Conservation (phyloP, 1,140 invertebrate genomes). For the Ruditapes philippinarum region DNA sequence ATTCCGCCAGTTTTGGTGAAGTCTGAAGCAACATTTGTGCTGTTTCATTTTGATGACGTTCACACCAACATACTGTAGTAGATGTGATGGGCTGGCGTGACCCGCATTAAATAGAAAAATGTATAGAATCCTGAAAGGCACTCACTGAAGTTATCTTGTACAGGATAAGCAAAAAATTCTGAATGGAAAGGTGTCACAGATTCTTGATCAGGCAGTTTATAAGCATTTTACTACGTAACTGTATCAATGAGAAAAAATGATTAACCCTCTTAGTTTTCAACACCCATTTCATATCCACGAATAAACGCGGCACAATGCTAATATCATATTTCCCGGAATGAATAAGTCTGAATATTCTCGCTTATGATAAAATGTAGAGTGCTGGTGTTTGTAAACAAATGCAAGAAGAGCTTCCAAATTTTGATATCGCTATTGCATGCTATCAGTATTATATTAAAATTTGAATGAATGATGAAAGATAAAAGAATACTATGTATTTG, state of each 20-base stretch:
- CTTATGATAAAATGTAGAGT: too few species aligned
- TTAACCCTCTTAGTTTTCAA: constrained; percentile 25
- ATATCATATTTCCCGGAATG: constrained; percentile 34
- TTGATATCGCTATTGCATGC: too few species aligned
- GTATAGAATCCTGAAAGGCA: constrained; percentile 35
- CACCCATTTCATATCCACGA: constrained; percentile 49
- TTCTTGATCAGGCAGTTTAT: constrained; percentile 62
- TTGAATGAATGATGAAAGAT: too few species aligned
- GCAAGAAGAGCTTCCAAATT: too few species aligned
- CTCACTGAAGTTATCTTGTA: constrained; percentile 34
- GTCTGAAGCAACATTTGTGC: constrained; percentile 51
- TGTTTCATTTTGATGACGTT: constrained; percentile 56
- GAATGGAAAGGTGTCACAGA: constrained; percentile 57
- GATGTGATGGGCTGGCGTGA: constrained; percentile 47
- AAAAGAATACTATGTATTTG: too few species aligned
- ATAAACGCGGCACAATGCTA: constrained; percentile 4
- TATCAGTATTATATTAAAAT: too few species aligned
- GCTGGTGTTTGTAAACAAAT: too few species aligned
- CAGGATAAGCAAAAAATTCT: background rate
- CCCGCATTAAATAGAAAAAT: constrained; percentile 32
- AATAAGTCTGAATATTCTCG: background rate
- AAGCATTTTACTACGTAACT: constrained; percentile 47
- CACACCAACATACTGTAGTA: background rate
- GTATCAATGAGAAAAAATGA: constrained; percentile 57
- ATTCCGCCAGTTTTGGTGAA: constrained; percentile 58